Base-by-base conservation (phyloP, 2,113 vertebrate species). In the Ochotona princeps region DNA sequence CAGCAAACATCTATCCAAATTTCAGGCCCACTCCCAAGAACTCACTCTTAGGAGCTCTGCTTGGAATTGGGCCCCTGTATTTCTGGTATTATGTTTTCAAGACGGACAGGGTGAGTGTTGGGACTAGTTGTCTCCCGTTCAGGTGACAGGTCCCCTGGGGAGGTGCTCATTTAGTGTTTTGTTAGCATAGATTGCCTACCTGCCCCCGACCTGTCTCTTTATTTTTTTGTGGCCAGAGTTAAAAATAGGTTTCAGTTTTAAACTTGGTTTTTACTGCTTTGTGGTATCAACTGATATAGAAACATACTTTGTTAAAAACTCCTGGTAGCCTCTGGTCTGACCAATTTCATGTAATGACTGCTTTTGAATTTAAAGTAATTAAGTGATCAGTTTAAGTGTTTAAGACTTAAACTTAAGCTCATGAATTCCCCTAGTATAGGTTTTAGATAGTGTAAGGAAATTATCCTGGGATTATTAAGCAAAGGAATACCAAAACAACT, bases 1-100 rank as follows among this genome's bases (percentile, higher is more conserved):
- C 95, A 0, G 12, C 80, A 4, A 99, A 99, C 32, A 12, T 99
- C 2, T 99, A 99, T 91, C 80, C 97, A 0, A 97, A 97, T 90
- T 99, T 98, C 96, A 98, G 96, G 66, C 96, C 98, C 21, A 99
- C 98, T 0, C 92, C 97, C 1, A 99, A 98, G 98, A 99, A 98
- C 0, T 99, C 99, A 7, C 94, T 99, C 14, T 0, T 99, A 25
- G 99, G 99, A 30, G 85, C 54, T 1, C 0, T 98, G 49, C 96
- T 85, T 90, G 98, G 92, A 0, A n/a, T 99, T 61, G 98, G 94
- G 0, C 99, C 99, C 0, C 74, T 99, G 23, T 5, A 99, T 8
- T 93, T 97, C 95, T 97, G 98, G 96, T 97, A 92, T 30, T 97
- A 89, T 7, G 4, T 96, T 88, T 97, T 99, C 47, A 99, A 99